phyloP scores from a whole-genome alignment of 1,140 invertebrate genomes.

The Notospermus geniculatus region DNA sequence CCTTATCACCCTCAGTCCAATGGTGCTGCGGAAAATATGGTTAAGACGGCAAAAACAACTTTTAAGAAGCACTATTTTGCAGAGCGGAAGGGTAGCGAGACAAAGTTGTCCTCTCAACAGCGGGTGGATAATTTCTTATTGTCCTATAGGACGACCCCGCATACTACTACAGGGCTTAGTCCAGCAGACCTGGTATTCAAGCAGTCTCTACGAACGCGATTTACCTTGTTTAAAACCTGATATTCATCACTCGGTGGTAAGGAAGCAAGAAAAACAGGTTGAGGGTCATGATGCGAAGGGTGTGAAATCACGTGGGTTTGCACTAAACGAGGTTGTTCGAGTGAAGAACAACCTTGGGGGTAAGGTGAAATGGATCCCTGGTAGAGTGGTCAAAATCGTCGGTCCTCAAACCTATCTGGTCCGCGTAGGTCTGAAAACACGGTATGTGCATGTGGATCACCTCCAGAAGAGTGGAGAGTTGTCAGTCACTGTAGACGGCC shows the following conservation, averaged over 20 bases:
- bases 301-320: background rate
- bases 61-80: slow-evolving; percentile 11
- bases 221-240: background rate
- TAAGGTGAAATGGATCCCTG: background rate
- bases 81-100: no score
- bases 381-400: background rate
- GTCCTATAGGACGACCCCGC: background rate
- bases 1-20: slow-evolving; percentile 12
- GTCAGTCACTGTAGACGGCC: no score
- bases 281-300: background rate
- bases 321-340: slow-evolving; percentile 3
- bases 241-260: background rate
- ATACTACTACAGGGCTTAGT: background rate
- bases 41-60: slow-evolving; percentile 13
- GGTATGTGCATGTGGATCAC: slow-evolving; percentile 9
- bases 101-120: slow-evolving; percentile 2
- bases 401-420: background rate
- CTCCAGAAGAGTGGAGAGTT: background rate
- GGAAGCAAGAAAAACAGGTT: background rate
- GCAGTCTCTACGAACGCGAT: background rate
- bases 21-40: slow-evolving; percentile 4
- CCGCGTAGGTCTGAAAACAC: background rate
- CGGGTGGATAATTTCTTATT: background rate
- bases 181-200: slow-evolving; percentile 3
- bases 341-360: background rate